A percentile compares a stretch with the other conserved stretches of the same genome.
phyloP scores from a whole-genome alignment of 2,888 invertebrate genomes.

The Acronicta alni region DNA sequence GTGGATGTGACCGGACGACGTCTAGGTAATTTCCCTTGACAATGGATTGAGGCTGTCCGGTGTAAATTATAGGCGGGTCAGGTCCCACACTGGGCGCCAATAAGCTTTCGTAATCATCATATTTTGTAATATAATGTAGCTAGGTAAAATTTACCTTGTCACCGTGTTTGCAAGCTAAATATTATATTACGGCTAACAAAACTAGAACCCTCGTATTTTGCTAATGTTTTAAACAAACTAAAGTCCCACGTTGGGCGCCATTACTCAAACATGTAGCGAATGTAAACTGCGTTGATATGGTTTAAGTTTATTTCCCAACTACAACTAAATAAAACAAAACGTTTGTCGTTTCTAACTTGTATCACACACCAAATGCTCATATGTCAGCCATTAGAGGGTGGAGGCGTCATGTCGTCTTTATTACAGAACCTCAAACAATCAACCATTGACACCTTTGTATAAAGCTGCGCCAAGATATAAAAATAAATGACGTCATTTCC shows the following conservation, averaged over 20 bases:
- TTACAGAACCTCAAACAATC: constrained; percentile 47
- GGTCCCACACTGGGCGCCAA: constrained; percentile 60
- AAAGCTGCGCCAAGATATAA: constrained; percentile 38
- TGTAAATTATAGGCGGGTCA: constrained; percentile 50
- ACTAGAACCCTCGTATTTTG: constrained; percentile 6
- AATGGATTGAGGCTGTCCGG: constrained; percentile 55
- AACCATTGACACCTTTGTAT: constrained; percentile 35
- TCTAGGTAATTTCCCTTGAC: constrained; percentile 70
- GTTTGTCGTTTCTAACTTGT: constrained; percentile 27
- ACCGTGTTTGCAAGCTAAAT: constrained; percentile 5
- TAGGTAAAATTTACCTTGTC: constrained; percentile 10
- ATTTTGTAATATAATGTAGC: constrained; percentile 26
- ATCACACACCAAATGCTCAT: constrained; percentile 17
- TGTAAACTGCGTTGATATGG: constrained; percentile 22
- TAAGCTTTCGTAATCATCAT: constrained; percentile 43
- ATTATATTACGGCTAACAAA: constrained; percentile 1
- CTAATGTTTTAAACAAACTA: constrained; percentile 7
- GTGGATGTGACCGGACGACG: constrained; percentile 57
- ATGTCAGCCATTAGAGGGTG: constrained; percentile 36
- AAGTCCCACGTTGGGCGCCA: constrained; percentile 45
- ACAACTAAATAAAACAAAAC: constrained; percentile 1
- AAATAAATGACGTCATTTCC: constrained; percentile 29
- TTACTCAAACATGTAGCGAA: constrained; percentile 24
- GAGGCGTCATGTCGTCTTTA: constrained; percentile 44
- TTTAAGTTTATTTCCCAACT: constrained; percentile 2